Evolutionary conservation across 2,113 vertebrate species (phyloP).

Genomic region (Sylvietta virens): DNA sequence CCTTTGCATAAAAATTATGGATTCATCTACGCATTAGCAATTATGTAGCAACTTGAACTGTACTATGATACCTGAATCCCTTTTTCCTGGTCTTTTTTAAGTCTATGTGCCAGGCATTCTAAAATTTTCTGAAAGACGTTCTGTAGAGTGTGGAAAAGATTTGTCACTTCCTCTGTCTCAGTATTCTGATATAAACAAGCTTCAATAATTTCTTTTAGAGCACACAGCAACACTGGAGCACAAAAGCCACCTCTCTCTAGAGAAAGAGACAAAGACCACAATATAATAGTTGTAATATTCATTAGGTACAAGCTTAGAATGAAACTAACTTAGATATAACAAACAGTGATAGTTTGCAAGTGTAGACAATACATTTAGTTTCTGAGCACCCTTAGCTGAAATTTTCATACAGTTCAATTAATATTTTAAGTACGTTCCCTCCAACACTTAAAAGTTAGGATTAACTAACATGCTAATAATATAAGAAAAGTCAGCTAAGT

Average conservation of each 20-base stretch:
- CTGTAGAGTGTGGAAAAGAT: slow-evolving; percentile 74
- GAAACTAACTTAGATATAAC: neutral
- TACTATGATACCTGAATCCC: slow-evolving; percentile 75
- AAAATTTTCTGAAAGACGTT: slow-evolving; percentile 88
- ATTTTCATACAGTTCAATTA: neutral
- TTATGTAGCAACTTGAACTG: neutral
- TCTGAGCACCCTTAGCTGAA: neutral
- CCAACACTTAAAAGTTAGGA: neutral
- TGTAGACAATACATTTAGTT: neutral
- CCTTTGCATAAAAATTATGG: neutral
- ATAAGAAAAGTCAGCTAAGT: neutral
- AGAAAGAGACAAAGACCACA: neutral
- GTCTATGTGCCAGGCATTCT: slow-evolving; percentile 73
- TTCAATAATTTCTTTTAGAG: slow-evolving; percentile 82
- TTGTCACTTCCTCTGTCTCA: slow-evolving; percentile 45
- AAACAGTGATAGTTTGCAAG: neutral
- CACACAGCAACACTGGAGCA: slow-evolving; percentile 73
- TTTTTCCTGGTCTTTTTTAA: slow-evolving; percentile 78
- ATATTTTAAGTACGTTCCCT: neutral
- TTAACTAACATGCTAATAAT: neutral
- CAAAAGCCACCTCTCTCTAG: slow-evolving; percentile 80
- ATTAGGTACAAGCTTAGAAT: neutral
- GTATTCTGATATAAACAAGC: slow-evolving; percentile 51
- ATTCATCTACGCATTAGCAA: neutral
- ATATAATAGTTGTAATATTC: neutral